Conservation (phyloP, 1,140 invertebrate species). For the Ridgeia piscesae region DNA sequence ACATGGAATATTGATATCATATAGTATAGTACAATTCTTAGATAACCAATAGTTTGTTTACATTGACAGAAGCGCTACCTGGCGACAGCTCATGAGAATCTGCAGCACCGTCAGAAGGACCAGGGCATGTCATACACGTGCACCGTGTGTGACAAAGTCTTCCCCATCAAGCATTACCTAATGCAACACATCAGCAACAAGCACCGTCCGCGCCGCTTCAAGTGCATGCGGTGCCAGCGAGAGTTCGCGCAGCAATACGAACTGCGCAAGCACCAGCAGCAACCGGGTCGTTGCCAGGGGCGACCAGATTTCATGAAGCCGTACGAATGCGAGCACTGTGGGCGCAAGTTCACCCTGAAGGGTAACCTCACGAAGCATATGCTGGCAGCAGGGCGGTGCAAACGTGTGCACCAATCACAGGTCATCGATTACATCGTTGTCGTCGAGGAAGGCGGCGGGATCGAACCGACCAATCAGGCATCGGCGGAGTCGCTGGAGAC, state of each 20-base stretch:
- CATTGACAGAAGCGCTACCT: background rate
- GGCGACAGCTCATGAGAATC: background rate
- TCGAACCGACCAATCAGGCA: background rate
- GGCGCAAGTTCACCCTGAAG: constrained; percentile 11
- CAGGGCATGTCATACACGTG: constrained; percentile 16
- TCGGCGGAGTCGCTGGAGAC: background rate
- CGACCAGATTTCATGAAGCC: constrained; percentile 8
- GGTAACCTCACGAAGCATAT: constrained; percentile 15
- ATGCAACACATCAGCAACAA: constrained; percentile 8
- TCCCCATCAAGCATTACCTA: constrained; percentile 14
- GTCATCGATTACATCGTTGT: constrained; percentile 4
- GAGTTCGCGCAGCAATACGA: constrained; percentile 15
- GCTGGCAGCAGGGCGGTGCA: background rate
- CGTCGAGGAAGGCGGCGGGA: background rate
- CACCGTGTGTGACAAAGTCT: constrained; percentile 16
- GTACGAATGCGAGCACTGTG: constrained; percentile 7
- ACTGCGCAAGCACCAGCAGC: background rate
- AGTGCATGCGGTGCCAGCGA: background rate
- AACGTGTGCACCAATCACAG: background rate
- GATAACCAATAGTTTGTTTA: background rate
- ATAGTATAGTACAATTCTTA: too few relatives aligned
- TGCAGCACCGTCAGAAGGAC: background rate
- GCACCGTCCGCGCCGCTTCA: constrained; percentile 10
- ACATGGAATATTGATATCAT: too few relatives aligned
- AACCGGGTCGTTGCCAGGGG: constrained; percentile 8